A percentile compares a stretch with the other conserved stretches of the same genome.
These are phyloP conservation scores for Peromyscus leucopus DNA, from an alignment of 2,113 vertebrate genomes.

Conservation along the genomic window DNA sequence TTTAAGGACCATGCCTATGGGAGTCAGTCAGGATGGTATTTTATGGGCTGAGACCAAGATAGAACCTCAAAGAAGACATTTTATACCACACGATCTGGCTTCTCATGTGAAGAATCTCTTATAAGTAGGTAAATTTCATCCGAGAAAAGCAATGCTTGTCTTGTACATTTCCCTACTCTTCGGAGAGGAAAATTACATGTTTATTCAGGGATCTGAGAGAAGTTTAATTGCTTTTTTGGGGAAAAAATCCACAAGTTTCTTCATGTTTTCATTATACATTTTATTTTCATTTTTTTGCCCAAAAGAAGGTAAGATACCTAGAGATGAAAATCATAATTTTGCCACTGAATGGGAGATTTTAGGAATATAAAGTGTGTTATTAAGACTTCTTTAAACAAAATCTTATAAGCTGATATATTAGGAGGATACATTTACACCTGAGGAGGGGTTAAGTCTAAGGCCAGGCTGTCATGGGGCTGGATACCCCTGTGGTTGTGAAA, in stretches of 20 bases:
- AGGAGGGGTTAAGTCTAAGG: neutral
- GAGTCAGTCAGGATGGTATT: neutral
- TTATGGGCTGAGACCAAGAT: neutral
- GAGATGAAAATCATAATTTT: neutral
- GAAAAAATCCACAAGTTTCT: neutral
- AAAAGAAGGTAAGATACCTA: neutral
- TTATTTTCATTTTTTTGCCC: neutral
- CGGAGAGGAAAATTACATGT: constrained; percentile 23
- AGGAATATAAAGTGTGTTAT: neutral
- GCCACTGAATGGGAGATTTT: neutral
- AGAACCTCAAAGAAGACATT: neutral
- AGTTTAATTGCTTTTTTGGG: constrained; percentile 27
- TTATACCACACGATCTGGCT: neutral
- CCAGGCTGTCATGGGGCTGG: neutral
- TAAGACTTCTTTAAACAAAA: neutral
- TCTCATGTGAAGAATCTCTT: constrained; percentile 46
- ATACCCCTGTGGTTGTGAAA: neutral
- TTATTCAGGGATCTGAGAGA: constrained; percentile 38
- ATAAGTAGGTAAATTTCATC: constrained; percentile 45
- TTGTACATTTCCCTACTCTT: neutral
- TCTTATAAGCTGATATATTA: neutral
- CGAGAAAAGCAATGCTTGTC: neutral
- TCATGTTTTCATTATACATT: constrained; percentile 42
- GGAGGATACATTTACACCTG: neutral
- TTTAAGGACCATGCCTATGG: neutral